Evolutionary conservation across 2,113 vertebrate genomes (phyloP), one percentile per base, ranked within the genome.

Genomic region (Myocastor coypus): DNA sequence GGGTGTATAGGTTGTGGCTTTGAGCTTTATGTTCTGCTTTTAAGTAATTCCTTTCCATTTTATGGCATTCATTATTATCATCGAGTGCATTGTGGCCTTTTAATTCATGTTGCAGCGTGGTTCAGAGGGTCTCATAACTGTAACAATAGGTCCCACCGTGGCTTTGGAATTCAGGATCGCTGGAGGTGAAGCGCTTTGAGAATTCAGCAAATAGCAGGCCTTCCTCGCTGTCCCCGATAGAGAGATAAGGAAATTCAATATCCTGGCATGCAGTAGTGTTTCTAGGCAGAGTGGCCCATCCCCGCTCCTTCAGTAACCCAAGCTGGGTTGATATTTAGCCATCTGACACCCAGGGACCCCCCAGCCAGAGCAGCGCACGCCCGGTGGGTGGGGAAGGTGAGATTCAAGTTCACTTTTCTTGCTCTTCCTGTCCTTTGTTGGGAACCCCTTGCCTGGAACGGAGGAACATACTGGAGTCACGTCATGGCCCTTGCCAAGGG

Each of bases 271-370:
- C 91, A 71, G 12, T 16, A 10, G 46, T 32, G 82, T 91, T 94
- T 94, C 82, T 37, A 83, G 69, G 91, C 93, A 89, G 5, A 81
- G 57, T 50, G 3, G 63, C 71, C 50, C 77, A 24, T 81, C 71
- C 55, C 32, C 10, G 85, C 32, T 28, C 85, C 83, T 40, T 20
- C 24, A 7, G 85, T 69, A 89, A 95, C 81, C 75, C 9, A 20
- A 50, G 86, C 93, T 91, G 92, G 89, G 34, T 19, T 66, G 83
- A 46, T 89, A 30, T n/a, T 96, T 82, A 83, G 97, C 91, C 91
- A 96, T 83, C 57, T 20, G 89, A 97, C 64, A 52, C 89, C 0
- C 20, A 63, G 14, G 73, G 8, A n/a, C 89, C 57, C n/a, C n/a
- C 80, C 14, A n/a, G 40, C 73, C 59, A 66, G 78, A n/a, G 40